Percentiles rank a stretch among this genome's conserved stretches.
phyloP scores from a whole-genome alignment of 1,140 invertebrate genomes.

The Drosophila azteca region DNA sequence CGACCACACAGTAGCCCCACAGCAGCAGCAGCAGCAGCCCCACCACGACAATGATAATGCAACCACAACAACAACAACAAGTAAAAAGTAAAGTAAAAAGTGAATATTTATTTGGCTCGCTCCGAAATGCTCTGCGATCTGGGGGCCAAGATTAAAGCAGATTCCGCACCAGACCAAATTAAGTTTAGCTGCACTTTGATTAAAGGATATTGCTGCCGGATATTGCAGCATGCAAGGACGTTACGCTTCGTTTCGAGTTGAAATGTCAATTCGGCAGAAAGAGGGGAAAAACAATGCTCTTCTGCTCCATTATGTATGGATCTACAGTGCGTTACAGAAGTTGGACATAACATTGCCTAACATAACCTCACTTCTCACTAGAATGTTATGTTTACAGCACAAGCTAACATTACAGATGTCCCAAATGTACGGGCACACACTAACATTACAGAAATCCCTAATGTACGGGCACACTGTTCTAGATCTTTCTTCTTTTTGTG shows the following conservation, averaged over 20 bases:
- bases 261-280: slow-evolving; percentile 5
- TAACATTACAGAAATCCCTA: too few relatives aligned
- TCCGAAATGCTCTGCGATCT: slow-evolving; percentile 49
- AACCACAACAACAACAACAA: slow-evolving; percentile 48
- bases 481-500: too few relatives aligned
- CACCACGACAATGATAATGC: slow-evolving; percentile 46
- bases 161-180: slow-evolving; percentile 12
- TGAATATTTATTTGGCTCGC: slow-evolving; percentile 64
- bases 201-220: slow-evolving; percentile 1
- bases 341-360: too few relatives aligned
- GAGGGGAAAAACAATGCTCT: slow-evolving; percentile 3
- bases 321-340: background rate
- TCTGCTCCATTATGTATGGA: slow-evolving; percentile 9
- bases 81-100: slow-evolving; percentile 72
- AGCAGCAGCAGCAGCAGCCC: slow-evolving; percentile 36
- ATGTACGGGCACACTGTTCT: too few relatives aligned
- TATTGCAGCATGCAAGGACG: background rate
- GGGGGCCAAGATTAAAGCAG: slow-evolving; percentile 37
- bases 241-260: background rate
- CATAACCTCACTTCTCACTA: too few relatives aligned
- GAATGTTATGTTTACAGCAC: too few relatives aligned
- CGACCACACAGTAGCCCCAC: slow-evolving; percentile 59
- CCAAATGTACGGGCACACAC: too few relatives aligned
- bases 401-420: too few relatives aligned
- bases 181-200: slow-evolving; percentile 33